Evolutionary conservation across 2,888 invertebrate species (phyloP), one percentile per base, ranked within the genome.

Genomic region (Sarcophaga variegata): DNA sequence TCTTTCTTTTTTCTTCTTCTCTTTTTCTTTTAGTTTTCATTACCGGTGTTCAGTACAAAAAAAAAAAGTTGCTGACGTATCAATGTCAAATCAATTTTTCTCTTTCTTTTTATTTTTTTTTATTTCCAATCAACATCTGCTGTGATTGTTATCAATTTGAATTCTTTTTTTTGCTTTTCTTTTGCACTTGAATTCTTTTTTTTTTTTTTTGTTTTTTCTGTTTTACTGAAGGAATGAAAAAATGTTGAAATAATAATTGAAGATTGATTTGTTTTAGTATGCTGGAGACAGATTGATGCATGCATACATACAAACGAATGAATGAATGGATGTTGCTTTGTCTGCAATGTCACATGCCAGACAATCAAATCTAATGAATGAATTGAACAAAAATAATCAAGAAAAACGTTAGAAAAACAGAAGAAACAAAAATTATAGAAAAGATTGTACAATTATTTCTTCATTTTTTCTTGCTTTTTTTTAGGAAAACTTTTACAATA

Each of bases 51-150:
- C 12, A 67, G 60, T 49, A 11, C 45, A 27, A 54, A 25, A 22
- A 64, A 69, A 66, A 66, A 66, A 71, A 76, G 4, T 59, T 77
- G 85, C 77, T 81, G 85, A 81, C 85, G 70, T 82, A 76, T 85
- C 85, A 78, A 62, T 85, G 78, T 71, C 79, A 85, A 22, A 59
- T 69, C 45, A 62, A 49, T 54, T 47, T 49, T 76, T 71, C 47
- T 66, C 72, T 63, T 79, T 70, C 11, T 20, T 74, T 71, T 67
- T 59, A 14, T 5, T 59, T 22, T 37, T 6, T 74, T 59, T 66
- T 17, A 17, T 14, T 54, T 5, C 17, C 12, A 54, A 54, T 17
- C 20, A 71, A 47, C 22, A 59, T 74, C 72, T 60, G 45, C 62
- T 60, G 17, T 62, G 54, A 54, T 17, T 54, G 12, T 54, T 12